phyloP scores from a whole-genome alignment of 2,113 vertebrate species.

The Notechis scutatus region DNA sequence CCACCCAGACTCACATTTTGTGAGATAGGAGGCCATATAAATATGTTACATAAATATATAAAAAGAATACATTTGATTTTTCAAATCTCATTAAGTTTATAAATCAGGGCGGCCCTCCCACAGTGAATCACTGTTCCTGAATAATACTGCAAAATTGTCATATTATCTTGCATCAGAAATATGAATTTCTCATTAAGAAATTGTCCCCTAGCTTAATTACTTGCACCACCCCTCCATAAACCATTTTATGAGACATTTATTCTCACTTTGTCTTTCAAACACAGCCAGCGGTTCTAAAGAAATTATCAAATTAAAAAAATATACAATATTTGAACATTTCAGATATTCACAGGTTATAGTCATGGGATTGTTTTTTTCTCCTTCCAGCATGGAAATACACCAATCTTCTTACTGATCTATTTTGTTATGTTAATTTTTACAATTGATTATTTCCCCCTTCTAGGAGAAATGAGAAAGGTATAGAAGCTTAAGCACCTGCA shows the following conservation, averaged over 20 bases:
- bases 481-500: not conserved
- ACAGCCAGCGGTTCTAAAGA: not conserved
- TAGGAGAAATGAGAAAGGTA: not conserved
- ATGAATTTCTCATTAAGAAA: no score
- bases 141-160: not conserved
- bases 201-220: not conserved
- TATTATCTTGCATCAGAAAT: constrained; percentile 5
- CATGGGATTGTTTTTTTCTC: not conserved
- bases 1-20: not conserved
- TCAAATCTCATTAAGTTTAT: not conserved
- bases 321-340: not conserved
- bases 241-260: not conserved
- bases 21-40: not conserved
- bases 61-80: not conserved
- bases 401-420: not conserved
- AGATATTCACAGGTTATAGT: not conserved
- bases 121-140: not conserved
- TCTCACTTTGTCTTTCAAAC: not conserved
- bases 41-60: not conserved
- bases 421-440: not conserved
- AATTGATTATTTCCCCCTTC: no score
- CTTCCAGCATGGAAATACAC: not conserved
- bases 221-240: not conserved
- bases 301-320: not conserved
- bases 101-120: not conserved